A percentile compares a stretch with the other conserved stretches of the same genome.
These are phyloP conservation scores for Diarsia brunnea DNA, from an alignment of 2,888 invertebrate species.

Conservation along the genomic window DNA sequence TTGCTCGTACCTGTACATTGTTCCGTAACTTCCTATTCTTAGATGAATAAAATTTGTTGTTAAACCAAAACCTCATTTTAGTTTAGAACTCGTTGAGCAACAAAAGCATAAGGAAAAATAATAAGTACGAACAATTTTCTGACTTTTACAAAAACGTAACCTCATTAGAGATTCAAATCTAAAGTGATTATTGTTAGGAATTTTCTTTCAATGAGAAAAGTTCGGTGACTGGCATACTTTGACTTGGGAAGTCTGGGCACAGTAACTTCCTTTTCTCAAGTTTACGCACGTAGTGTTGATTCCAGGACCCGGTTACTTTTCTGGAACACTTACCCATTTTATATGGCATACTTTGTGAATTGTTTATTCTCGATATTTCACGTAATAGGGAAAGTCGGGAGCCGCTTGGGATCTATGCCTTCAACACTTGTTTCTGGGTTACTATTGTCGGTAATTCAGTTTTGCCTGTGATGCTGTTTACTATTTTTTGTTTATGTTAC, in stretches of 20 bases:
- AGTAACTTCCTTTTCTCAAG: slow-evolving; percentile 15
- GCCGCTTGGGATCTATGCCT: slow-evolving; percentile 39
- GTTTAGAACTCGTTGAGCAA: slow-evolving; percentile 24
- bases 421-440: slow-evolving; percentile 47
- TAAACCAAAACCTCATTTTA: slow-evolving; percentile 4
- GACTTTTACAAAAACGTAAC: slow-evolving; percentile 30
- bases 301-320: slow-evolving; percentile 55
- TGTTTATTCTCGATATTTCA: slow-evolving; percentile 62
- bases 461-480: slow-evolving; percentile 32
- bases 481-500: slow-evolving; percentile 29
- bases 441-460: slow-evolving; percentile 47
- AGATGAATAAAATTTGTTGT: slow-evolving; percentile 13
- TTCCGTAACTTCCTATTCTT: neutral
- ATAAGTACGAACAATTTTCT: slow-evolving; percentile 11
- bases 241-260: neutral
- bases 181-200: slow-evolving; percentile 35
- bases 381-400: slow-evolving; percentile 29
- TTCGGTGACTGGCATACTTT: slow-evolving; percentile 23
- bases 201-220: slow-evolving; percentile 47
- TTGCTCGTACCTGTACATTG: neutral
- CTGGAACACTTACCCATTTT: slow-evolving; percentile 46
- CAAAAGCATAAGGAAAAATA: slow-evolving; percentile 22
- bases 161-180: slow-evolving; percentile 44
- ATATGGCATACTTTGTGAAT: slow-evolving; percentile 60
- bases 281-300: slow-evolving; percentile 40